These are phyloP conservation scores for Geotrupes spiniger DNA, from an alignment of 2,888 invertebrate genomes.

Conservation along the genomic window DNA sequence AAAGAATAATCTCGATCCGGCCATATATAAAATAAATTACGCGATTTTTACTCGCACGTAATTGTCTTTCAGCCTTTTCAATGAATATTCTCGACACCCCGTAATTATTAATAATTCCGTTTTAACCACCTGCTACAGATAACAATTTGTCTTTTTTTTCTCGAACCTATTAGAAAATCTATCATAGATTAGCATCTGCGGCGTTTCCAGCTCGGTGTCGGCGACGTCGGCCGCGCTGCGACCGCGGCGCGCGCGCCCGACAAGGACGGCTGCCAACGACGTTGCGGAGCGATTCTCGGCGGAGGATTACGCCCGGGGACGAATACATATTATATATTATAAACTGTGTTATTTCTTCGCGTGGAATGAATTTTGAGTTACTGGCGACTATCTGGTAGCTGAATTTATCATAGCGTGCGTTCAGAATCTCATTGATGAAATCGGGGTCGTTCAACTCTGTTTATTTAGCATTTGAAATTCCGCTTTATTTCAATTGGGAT, in stretches of 20 bases:
- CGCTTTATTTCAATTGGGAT: too few relatives aligned
- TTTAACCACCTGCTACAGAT: conserved; percentile 24
- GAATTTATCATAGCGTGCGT: conserved; percentile 5
- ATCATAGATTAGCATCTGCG: conserved; percentile 29
- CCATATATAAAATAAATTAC: conserved; percentile 13
- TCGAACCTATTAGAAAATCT: conserved; percentile 29
- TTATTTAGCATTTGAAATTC: too few relatives aligned
- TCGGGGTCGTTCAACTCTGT: conserved; percentile 5
- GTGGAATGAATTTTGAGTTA: conserved; percentile 16
- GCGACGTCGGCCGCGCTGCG: conserved; percentile 2
- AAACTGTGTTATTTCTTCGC: conserved; percentile 17
- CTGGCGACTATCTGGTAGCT: conserved; percentile 11
- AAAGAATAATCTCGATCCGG: neutral
- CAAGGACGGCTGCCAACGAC: conserved; percentile 1
- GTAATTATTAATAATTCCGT: conserved; percentile 27
- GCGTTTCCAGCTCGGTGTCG: conserved; percentile 9
- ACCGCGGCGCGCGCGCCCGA: conserved; percentile 5
- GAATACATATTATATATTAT: conserved; percentile 15
- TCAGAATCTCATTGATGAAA: conserved; percentile 14
- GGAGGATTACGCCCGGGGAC: conserved; percentile 9
- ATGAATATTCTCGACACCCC: conserved; percentile 25
- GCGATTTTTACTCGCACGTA: conserved; percentile 14
- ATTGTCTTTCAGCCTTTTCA: conserved; percentile 25
- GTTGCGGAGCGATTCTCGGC: neutral
- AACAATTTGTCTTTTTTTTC: conserved; percentile 24